Conservation (phyloP, 2,113 vertebrate species). For the Stegastes partitus region DNA sequence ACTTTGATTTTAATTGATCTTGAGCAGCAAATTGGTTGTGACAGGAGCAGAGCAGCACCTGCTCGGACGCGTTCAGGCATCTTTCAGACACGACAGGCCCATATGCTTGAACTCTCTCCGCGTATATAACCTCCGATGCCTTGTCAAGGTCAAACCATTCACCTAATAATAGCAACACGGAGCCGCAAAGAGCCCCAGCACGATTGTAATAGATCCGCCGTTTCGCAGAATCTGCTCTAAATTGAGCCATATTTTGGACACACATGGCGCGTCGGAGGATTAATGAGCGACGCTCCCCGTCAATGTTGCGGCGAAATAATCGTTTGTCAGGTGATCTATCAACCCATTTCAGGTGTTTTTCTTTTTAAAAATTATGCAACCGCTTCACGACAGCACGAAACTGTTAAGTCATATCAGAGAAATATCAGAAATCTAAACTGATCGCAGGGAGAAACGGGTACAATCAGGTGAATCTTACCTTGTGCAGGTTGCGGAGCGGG, state of each 20-base stretch:
- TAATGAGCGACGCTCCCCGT: conserved; percentile 30
- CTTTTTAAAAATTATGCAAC: not conserved
- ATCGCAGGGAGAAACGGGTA: not conserved
- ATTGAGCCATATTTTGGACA: conserved; percentile 5
- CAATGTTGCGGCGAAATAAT: conserved; percentile 29
- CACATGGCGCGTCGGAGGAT: conserved; percentile 30
- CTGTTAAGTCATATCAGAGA: not conserved
- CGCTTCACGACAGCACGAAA: not conserved
- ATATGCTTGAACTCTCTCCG: not conserved
- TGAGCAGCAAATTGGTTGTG: not conserved
- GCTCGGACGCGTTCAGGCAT: conserved; percentile 16
- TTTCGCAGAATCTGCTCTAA: not conserved
- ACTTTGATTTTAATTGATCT: not conserved
- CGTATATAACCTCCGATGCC: conserved; percentile 63
- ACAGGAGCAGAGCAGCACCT: conserved; percentile 51
- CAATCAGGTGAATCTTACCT: conserved; percentile 56
- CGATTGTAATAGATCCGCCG: conserved; percentile 5
- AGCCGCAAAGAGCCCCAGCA: not conserved
- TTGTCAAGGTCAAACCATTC: conserved; percentile 76
- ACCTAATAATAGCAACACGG: not conserved
- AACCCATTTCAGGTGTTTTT: not conserved
- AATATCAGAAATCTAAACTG: not conserved
- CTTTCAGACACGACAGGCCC: conserved; percentile 20
- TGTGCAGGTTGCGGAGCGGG: not conserved
- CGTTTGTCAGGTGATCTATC: conserved; percentile 44